phyloP scores from a whole-genome alignment of 2,113 vertebrate species.

The Ariopsis seemanni region DNA sequence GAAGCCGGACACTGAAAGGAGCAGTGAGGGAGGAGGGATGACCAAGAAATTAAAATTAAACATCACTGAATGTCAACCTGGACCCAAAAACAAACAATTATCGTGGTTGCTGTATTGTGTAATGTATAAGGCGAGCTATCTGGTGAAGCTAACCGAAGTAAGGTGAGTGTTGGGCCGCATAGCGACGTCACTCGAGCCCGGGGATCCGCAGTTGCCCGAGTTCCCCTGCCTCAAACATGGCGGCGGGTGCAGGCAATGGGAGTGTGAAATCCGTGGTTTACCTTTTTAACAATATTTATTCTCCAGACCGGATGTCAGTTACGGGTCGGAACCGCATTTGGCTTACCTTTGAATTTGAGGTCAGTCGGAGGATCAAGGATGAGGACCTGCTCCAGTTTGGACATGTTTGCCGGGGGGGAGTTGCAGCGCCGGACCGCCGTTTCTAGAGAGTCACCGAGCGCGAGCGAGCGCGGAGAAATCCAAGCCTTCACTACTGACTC shows the following conservation, averaged over 20 bases:
- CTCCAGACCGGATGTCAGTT: background rate
- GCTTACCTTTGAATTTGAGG: slow-evolving; percentile 93
- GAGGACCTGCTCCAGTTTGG: slow-evolving; percentile 91
- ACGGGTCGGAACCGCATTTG: background rate
- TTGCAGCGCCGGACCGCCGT: slow-evolving; percentile 65
- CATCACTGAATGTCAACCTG: background rate
- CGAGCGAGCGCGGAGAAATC: slow-evolving; percentile 61
- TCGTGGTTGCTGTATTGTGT: background rate
- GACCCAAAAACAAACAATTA: no score
- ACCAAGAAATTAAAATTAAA: background rate
- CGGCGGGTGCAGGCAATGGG: slow-evolving; percentile 61
- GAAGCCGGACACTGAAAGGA: background rate
- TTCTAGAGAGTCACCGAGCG: slow-evolving; percentile 62
- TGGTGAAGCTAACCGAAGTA: background rate
- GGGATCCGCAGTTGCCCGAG: slow-evolving; percentile 61
- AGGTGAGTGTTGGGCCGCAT: slow-evolving; percentile 43
- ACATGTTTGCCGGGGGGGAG: slow-evolving; percentile 78
- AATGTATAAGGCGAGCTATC: background rate
- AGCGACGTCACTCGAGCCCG: slow-evolving; percentile 60
- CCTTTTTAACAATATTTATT: background rate
- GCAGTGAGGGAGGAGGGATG: background rate
- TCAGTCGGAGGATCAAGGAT: slow-evolving; percentile 88
- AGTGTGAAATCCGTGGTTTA: slow-evolving; percentile 49
- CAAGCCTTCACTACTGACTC: slow-evolving; percentile 58
- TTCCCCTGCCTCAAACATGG: slow-evolving; percentile 71